phyloP scores from a whole-genome alignment of 1,140 invertebrate genomes.

The Bradysia coprophila region DNA sequence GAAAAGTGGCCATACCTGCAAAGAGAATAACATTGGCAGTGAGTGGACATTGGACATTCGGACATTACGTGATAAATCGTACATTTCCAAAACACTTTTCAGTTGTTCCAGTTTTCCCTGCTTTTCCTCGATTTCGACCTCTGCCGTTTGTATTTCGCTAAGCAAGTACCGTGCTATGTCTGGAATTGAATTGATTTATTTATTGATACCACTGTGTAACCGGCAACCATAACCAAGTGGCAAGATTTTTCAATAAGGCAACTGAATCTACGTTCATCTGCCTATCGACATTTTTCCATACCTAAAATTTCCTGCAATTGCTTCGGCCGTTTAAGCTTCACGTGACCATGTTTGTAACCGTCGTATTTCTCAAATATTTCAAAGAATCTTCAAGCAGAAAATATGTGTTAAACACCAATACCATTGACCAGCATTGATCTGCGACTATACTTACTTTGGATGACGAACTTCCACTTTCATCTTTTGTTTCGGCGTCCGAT shows the following conservation, averaged over 20 bases:
- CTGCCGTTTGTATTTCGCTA: constrained; percentile 68
- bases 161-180: constrained; percentile 83
- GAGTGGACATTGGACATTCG: too few species aligned
- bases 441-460: constrained; percentile 76
- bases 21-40: too few species aligned
- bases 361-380: constrained; percentile 97
- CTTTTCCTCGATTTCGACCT: constrained; percentile 91
- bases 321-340: constrained; percentile 94
- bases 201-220: too few species aligned
- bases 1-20: constrained; percentile 97
- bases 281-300: too few species aligned
- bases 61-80: too few species aligned
- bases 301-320: constrained; percentile 98
- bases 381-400: constrained; percentile 61
- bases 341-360: constrained; percentile 84
- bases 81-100: constrained; percentile 98
- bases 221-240: too few species aligned
- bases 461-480: constrained; percentile 99
- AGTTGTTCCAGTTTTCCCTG: constrained; percentile 94
- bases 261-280: too few species aligned
- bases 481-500: constrained; percentile 98
- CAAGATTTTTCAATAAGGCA: too few species aligned
- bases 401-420: not conserved
- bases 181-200: too few species aligned
- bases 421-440: too few species aligned